Conservation (phyloP, 2,113 vertebrate genomes). For the Lepisosteus osseus region DNA sequence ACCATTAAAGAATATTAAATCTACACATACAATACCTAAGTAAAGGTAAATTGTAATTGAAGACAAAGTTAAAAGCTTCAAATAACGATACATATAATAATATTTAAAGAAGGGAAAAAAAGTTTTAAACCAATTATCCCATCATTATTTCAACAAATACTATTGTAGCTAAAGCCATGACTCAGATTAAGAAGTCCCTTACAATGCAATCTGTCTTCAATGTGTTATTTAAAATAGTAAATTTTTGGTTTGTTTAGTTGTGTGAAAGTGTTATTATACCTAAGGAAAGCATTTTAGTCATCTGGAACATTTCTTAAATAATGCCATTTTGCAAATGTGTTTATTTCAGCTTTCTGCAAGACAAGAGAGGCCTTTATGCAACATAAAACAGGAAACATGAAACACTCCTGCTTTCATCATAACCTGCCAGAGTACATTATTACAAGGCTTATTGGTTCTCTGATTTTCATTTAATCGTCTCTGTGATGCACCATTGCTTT, state of each 20-base stretch:
- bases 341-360: constrained; percentile 11
- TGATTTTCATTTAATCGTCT: constrained; percentile 75
- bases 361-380: constrained; percentile 15
- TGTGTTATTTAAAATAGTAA: background rate
- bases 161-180: too few relatives aligned
- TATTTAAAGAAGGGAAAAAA: too few relatives aligned
- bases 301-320: constrained; percentile 21
- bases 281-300: constrained; percentile 3
- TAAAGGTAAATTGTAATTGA: too few relatives aligned
- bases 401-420: constrained; percentile 48
- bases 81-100: too few relatives aligned
- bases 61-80: too few relatives aligned
- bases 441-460: constrained; percentile 72
- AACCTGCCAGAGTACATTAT: constrained; percentile 62
- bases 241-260: background rate
- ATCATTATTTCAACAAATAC: too few relatives aligned
- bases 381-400: constrained; percentile 33
- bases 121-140: too few relatives aligned
- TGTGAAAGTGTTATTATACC: background rate
- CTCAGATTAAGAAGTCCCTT: too few relatives aligned
- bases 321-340: constrained; percentile 12
- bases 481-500: constrained; percentile 65
- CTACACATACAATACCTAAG: too few relatives aligned
- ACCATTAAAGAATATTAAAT: too few relatives aligned
- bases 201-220: background rate